Evolutionary conservation across 2,888 invertebrate species (phyloP), one percentile per base, ranked within the genome.

Genomic region (Drosophila subquinaria): DNA sequence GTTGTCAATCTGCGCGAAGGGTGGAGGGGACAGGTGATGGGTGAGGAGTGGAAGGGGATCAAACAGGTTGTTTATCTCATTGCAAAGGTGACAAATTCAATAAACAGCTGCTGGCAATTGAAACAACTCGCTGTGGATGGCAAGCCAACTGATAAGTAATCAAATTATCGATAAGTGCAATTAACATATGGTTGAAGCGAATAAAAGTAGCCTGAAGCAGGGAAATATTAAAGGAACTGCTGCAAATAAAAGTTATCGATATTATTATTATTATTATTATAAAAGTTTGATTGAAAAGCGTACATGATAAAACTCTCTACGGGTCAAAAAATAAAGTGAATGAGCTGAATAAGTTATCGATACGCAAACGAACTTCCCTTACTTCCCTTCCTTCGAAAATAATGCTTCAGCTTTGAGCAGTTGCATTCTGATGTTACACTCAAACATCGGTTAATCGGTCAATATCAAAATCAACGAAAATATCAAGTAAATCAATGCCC

Each of bases 41-140:
- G 17, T 0, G 27, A 30, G 9, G 23, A 33, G 20, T 30, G 33
- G 11, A 10, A 1, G 10, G 3, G 48, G 35, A 63, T 56, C 74
- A 57, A 71, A 71, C 74, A 76, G 73, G 76, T 68, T 56, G 69
- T 42, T 70, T 56, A 56, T 69, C 66, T 50, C 48, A 30, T n/a
- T 40, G 57, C 42, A 30, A 50, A 76, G 78, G 81, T 69, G 77
- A 57, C 64, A 73, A 77, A 52, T 61, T 73, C 50, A 38, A 55
- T 56, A 62, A 69, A 48, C 81, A 71, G 77, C 63, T 57, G 68
- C 45, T 36, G 56, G 23, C 27, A 55, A 61, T 53, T 35, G 61
- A 33, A 45, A 15, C 43, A 35, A 33, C 30, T 20, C 20, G 20
- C 11, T 20, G 56, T 35, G 20, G 33, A 9, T 20, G 20, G 1